Conservation (phyloP, 2,888 invertebrate genomes). For the Sphecodes monilicornis region DNA sequence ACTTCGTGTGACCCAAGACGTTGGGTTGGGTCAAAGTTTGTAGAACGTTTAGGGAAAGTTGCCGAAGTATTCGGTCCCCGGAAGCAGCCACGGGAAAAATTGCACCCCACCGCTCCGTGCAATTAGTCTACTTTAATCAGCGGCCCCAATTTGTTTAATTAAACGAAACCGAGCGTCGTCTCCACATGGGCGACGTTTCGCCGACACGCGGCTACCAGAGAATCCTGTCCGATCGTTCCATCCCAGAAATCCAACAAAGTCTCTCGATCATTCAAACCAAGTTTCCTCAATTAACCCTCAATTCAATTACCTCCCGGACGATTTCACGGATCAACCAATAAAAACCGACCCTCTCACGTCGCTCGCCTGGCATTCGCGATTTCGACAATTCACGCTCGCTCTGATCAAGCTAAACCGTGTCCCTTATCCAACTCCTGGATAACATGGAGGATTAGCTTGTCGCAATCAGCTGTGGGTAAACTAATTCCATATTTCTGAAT, state of each 20-base stretch:
- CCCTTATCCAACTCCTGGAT: background rate
- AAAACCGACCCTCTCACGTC: background rate
- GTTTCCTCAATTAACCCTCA: conserved; percentile 14
- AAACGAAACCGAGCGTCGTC: conserved; percentile 8
- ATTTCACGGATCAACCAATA: conserved; percentile 8
- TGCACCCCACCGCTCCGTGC: background rate
- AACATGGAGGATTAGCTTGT: background rate
- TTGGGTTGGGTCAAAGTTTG: no score
- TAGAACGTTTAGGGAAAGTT: background rate
- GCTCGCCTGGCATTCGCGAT: background rate
- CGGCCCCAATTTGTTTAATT: conserved; percentile 6
- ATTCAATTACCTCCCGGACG: conserved; percentile 3
- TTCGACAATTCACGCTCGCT: background rate
- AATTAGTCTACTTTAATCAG: background rate
- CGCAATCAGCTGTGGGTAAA: background rate
- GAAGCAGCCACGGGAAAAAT: background rate
- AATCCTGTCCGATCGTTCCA: background rate
- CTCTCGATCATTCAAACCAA: conserved; percentile 5
- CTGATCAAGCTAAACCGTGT: background rate
- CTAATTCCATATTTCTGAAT: background rate
- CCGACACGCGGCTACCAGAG: background rate
- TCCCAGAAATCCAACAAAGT: conserved; percentile 16
- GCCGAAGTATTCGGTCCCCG: background rate
- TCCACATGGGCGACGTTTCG: background rate
- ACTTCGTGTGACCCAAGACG: background rate